Base-by-base conservation (phyloP, 2,888 invertebrate species). In the Polydrusus pterygomalis region DNA sequence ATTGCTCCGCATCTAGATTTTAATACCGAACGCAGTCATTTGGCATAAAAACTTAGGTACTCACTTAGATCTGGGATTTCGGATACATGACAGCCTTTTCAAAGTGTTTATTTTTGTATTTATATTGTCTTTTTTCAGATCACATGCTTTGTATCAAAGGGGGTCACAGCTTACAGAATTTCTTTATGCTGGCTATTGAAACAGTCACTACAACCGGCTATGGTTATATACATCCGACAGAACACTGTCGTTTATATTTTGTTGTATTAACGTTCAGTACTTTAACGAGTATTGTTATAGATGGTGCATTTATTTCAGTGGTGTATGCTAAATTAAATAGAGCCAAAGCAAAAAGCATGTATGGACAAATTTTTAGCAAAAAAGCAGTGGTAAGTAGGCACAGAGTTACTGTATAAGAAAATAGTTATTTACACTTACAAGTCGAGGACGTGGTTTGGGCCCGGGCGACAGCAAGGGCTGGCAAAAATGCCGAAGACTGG, bases 291-390 rank as follows among this genome's bases (percentile, higher is more conserved):
- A 80, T 82, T 47, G 74, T 82, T 30, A 82, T 83, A 49, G 82
- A 83, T 70, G 85, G 85, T 85, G 80, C 81, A 62, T 86, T 88
- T 83, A 85, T 88, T 17, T 87, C 88, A 17, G 86, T 88, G n/a
- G 86, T 92, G 3, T 93, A 93, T 83, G 91, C 92, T 10, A 93
- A 93, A 86, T 88, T 93, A 81, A 90, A 92, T 9, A 86, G 92
- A 49, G 92, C 92, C 0, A 80, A 79, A 34, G 64, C 77, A 13
- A 73, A 80, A 70, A 67, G 80, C 83, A 85, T 86, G 76, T 84
- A 84, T 9, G 83, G 82, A 77, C 85, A 84, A 67, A 83, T 81
- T 17, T 97, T 96, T 87, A 95, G 95, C 81, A 95, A 91, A 80
- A 91, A 90, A 73, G 92, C 92, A n/a, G 89, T 92, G 80, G 92